A percentile compares a stretch with the other conserved stretches of the same genome.
phyloP scores from a whole-genome alignment of 2,113 vertebrate species.

The Ceyx cyanopectus region DNA sequence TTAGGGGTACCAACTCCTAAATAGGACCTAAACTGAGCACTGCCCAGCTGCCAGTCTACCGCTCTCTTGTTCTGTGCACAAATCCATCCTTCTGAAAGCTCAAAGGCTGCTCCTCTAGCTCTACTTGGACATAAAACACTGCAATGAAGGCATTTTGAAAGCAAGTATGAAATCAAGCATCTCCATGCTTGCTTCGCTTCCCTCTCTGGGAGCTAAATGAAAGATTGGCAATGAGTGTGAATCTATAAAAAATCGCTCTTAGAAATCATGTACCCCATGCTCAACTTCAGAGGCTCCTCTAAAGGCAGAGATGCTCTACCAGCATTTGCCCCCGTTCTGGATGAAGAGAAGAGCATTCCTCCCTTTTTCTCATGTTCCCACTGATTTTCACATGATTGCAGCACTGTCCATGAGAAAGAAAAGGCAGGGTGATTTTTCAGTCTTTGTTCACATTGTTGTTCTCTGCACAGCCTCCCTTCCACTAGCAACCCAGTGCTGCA shows the following conservation, averaged over 20 bases:
- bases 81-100: background rate
- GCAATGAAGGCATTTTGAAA: background rate
- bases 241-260: background rate
- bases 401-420: background rate
- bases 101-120: background rate
- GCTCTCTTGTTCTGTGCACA: background rate
- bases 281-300: background rate
- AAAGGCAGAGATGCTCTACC: background rate
- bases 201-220: background rate
- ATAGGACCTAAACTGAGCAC: fast-evolving
- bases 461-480: background rate
- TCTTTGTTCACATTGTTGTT: background rate
- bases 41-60: background rate
- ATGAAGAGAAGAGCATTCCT: background rate
- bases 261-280: background rate
- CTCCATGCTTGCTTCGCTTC: background rate
- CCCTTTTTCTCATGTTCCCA: background rate
- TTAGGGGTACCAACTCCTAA: background rate
- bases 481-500: background rate
- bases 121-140: background rate
- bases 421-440: background rate
- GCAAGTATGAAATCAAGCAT: background rate
- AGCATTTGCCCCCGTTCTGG: background rate
- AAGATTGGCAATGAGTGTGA: fast-evolving
- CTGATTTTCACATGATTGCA: constrained; percentile 9